These are phyloP conservation scores for Pelodiscus sinensis DNA, from an alignment of 2,113 vertebrate genomes.

Conservation along the genomic window DNA sequence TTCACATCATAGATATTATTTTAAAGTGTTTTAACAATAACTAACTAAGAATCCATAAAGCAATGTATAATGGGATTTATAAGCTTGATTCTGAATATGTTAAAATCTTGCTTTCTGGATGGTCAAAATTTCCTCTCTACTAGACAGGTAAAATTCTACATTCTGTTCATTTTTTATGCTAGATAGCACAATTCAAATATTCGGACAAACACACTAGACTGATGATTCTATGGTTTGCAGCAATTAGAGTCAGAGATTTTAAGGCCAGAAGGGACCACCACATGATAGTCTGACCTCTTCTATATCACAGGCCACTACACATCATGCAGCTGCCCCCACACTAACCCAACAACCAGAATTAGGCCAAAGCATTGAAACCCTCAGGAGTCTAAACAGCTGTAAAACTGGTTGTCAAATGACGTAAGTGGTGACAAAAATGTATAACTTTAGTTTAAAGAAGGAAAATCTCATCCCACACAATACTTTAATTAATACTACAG, in stretches of 20 bases:
- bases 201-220: background rate
- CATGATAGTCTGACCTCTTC: background rate
- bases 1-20: background rate
- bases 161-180: background rate
- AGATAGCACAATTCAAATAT: background rate
- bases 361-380: background rate
- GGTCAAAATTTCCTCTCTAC: background rate
- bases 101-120: background rate
- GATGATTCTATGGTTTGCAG: background rate
- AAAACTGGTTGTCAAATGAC: constrained; percentile 7
- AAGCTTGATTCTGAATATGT: background rate
- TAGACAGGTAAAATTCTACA: background rate
- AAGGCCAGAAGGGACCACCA: background rate
- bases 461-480: background rate
- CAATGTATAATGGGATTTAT: background rate
- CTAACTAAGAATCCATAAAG: background rate
- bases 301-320: background rate
- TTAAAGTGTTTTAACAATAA: background rate
- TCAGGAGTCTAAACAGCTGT: background rate
- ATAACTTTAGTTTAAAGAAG: background rate
- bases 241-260: background rate
- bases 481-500: constrained; percentile 2
- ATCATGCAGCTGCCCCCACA: background rate
- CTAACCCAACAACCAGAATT: background rate
- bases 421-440: background rate